phyloP scores from a whole-genome alignment of 37 sponge, comb jelly and placozoan species.

The Crambe crambe region DNA sequence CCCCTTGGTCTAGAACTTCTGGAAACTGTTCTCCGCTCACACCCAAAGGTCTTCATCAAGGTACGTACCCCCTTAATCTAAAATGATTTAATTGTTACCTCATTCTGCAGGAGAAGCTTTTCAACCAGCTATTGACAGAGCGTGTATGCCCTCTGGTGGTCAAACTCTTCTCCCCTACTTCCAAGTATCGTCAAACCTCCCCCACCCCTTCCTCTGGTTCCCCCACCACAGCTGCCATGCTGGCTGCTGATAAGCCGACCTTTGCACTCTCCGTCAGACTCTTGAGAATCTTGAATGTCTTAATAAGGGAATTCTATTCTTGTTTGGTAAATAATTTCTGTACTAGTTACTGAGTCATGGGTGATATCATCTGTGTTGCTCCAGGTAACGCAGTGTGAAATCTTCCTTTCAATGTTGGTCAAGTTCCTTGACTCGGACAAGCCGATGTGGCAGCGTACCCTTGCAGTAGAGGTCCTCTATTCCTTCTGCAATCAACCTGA shows the following conservation, averaged over 20 bases:
- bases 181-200: conserved; percentile 60
- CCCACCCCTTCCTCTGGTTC: conserved; percentile 14
- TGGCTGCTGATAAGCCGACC: conserved; percentile 65
- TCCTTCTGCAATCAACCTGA: conserved; percentile 60
- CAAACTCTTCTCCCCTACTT: conserved; percentile 94
- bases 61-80: conserved; percentile 12
- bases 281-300: conserved; percentile 76
- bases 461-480: conserved; percentile 91
- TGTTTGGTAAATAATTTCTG: conserved; percentile 57
- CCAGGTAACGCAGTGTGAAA: conserved; percentile 96
- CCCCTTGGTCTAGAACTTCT: conserved; percentile 90
- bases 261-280: conserved; percentile 85
- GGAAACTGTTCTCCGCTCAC: conserved; percentile 70
- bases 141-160: conserved; percentile 92
- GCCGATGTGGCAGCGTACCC: conserved; percentile 93
- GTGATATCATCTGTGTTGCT: not conserved
- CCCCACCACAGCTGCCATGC: conserved; percentile 34
- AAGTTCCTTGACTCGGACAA: conserved; percentile 92
- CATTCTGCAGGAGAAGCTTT: conserved; percentile 47
- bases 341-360: not conserved
- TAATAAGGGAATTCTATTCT: conserved; percentile 75
- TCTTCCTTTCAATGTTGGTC: conserved; percentile 91
- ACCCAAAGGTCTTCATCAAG: conserved; percentile 58
- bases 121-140: conserved; percentile 87
- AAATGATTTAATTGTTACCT: not conserved